Evolutionary conservation across 23 tunicate genomes (phyloP), one percentile per base, ranked within the genome.

Genomic region (Ascidia mentula): DNA sequence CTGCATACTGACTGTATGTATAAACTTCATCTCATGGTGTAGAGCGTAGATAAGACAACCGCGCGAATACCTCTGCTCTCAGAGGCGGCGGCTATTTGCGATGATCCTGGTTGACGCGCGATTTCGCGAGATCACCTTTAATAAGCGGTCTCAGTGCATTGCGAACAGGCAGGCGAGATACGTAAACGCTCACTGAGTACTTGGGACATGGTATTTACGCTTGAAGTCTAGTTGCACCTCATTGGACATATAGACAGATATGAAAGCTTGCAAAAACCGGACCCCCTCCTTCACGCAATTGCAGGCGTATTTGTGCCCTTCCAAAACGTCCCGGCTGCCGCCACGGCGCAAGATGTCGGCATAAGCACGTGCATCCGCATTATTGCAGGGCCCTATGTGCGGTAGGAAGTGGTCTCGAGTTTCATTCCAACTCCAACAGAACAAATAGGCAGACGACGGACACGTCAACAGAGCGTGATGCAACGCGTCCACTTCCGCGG

Each of bases 401-500:
- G 65, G 24, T 20, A 53, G 65, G 65, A 53, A 53, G 65, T 53
- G 65, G 65, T 53, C 24, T 53, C 65, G 65, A 53, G 65, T 53
- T 53, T 53, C 65, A 53, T 53, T 53, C 65, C 65, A 53, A 53
- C 65, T 53, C 65, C 65, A 28, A 53, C 65, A 53, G 65, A 53
- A 53, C 65, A 53, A 53, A 53, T 53, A 20, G 65, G 24, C 65
- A 53, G 65, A 53, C 65, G 65, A 53, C 65, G 65, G 65, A 53
- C 24, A 53, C 65, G 65, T 53, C 65, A 53, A 53, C 65, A 53
- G 65, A 26, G 65, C 65, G 65, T 53, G 65, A 28, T 53, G 65
- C 65, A 53, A 53, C 65, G 65, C 65, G 65, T 53, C 65, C 65
- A 28, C 65, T 53, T 53, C 65, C 65, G 65, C 65, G 65, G 24